Evolutionary conservation across 2,888 invertebrate species (phyloP).

Genomic region (Caenorhabditis sp.): DNA sequence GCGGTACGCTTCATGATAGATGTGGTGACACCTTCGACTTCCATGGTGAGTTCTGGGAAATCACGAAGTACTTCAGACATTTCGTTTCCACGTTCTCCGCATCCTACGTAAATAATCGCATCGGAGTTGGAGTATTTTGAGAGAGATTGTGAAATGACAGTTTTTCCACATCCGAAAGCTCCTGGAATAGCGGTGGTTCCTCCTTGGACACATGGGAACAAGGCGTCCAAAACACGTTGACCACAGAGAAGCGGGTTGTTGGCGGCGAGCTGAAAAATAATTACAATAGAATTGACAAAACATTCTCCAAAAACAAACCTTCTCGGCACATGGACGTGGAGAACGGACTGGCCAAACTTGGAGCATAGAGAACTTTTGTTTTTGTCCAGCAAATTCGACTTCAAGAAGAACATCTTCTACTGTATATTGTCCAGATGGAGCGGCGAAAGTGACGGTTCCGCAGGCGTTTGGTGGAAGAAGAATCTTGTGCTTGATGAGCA

Average conservation of each 20-base stretch:
- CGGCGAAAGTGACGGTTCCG: conserved; percentile 94
- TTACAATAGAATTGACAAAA: no score
- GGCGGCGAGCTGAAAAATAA: conserved; percentile 83
- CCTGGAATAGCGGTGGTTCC: conserved; percentile 71
- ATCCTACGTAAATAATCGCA: conserved; percentile 98
- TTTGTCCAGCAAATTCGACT: conserved; percentile 97
- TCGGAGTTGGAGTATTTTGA: conserved; percentile 99
- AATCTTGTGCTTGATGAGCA: conserved; percentile 95
- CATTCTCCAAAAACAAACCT: conserved; percentile 73
- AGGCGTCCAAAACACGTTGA: conserved; percentile 94
- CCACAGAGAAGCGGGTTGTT: conserved; percentile 97
- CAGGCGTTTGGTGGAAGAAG: conserved; percentile 91
- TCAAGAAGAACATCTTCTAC: conserved; percentile 94
- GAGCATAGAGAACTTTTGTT: conserved; percentile 89
- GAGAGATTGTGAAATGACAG: conserved; percentile 98
- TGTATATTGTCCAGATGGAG: conserved; percentile 89
- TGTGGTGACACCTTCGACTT: conserved; percentile 90
- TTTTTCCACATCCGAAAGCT: conserved; percentile 99
- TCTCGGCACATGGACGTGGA: conserved; percentile 94
- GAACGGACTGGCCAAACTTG: conserved; percentile 98
- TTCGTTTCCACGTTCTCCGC: conserved; percentile 99
- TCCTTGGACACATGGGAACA: conserved; percentile 85
- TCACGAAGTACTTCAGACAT: conserved; percentile 97
- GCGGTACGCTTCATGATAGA: conserved; percentile 99
- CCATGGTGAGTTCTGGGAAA: conserved; percentile 96